These are phyloP conservation scores for Bradypus variegatus DNA, from an alignment of 2,797 vertebrate genomes.

Conservation along the genomic window DNA sequence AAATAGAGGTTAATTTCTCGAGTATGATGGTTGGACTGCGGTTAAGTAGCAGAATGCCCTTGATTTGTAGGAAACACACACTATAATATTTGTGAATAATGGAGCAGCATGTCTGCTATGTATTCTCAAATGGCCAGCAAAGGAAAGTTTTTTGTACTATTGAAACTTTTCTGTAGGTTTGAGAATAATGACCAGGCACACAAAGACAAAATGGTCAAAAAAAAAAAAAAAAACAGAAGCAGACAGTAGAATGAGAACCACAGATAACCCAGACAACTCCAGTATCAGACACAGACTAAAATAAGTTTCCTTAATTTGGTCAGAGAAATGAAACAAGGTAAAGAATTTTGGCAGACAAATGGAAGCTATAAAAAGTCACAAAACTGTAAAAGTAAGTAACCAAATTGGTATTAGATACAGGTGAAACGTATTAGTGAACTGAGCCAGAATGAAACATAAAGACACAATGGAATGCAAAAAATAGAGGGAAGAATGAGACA, in stretches of 20 bases:
- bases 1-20: not conserved
- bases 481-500: not conserved
- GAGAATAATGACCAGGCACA: not conserved
- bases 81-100: not conserved
- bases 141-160: too few relatives aligned
- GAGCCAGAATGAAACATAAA: not conserved
- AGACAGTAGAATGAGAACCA: not conserved
- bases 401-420: not conserved
- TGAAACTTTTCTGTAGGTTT: not conserved
- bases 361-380: not conserved
- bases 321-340: not conserved
- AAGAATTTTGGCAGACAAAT: not conserved
- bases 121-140: not conserved
- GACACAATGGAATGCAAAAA: not conserved
- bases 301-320: not conserved
- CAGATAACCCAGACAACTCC: not conserved
- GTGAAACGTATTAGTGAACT: not conserved
- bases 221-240: not conserved
- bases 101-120: not conserved
- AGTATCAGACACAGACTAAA: not conserved
- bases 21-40: not conserved
- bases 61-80: not conserved
- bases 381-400: not conserved
- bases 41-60: not conserved
- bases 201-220: not conserved